These are phyloP conservation scores for Lobophora halterata DNA, from an alignment of 2,888 invertebrate genomes.

Conservation along the genomic window DNA sequence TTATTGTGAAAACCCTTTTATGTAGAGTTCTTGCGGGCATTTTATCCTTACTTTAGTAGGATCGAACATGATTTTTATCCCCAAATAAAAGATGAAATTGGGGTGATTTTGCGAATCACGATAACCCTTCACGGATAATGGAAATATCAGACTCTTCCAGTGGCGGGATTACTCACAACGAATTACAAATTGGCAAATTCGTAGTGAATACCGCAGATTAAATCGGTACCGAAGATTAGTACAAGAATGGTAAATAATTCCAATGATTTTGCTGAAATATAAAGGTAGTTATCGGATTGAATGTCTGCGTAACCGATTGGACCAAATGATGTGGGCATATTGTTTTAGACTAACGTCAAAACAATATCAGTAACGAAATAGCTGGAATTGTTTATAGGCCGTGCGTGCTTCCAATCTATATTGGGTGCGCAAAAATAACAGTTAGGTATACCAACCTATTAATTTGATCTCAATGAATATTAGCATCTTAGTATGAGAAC, in stretches of 20 bases:
- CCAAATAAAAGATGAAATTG: slow-evolving; percentile 16
- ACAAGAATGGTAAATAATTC: slow-evolving; percentile 18
- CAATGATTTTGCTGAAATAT: slow-evolving; percentile 14
- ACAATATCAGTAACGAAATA: slow-evolving; percentile 14
- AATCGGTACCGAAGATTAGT: slow-evolving; percentile 10
- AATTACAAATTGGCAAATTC: slow-evolving; percentile 13
- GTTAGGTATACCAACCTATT: no score
- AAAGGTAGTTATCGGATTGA: slow-evolving; percentile 18
- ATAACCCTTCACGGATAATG: slow-evolving; percentile 20
- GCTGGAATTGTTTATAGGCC: not conserved
- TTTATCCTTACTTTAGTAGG: slow-evolving; percentile 14
- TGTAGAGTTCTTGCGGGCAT: slow-evolving; percentile 12
- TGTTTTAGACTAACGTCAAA: slow-evolving; percentile 17
- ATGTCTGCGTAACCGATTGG: slow-evolving; percentile 15
- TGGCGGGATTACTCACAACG: slow-evolving; percentile 19
- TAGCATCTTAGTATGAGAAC: no score
- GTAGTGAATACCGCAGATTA: slow-evolving; percentile 4
- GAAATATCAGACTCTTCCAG: slow-evolving; percentile 7
- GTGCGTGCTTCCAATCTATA: not conserved
- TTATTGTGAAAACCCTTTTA: slow-evolving; percentile 19
- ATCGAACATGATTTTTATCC: slow-evolving; percentile 15
- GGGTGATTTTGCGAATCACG: slow-evolving; percentile 21
- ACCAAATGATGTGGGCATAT: slow-evolving; percentile 5
- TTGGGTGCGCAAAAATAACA: no score
- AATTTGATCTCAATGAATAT: no score